Percentiles rank a stretch among this genome's conserved stretches.
These are phyloP conservation scores for Tetrapedia diversipes DNA, from an alignment of 2,888 invertebrate species.

Conservation along the genomic window DNA sequence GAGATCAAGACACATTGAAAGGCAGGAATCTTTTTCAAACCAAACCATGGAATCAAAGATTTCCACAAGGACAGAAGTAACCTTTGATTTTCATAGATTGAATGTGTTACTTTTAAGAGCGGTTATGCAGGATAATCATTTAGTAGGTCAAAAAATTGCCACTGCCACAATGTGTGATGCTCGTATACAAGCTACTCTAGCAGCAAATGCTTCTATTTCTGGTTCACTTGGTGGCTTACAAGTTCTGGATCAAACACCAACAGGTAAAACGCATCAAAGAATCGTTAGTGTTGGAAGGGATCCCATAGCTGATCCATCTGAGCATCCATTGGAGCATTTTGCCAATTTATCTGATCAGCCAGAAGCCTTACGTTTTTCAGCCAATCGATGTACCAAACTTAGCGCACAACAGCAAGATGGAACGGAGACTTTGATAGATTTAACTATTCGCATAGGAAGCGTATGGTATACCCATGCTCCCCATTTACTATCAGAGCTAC, in stretches of 20 bases:
- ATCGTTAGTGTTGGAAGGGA: conserved; percentile 93
- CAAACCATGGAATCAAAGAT: conserved; percentile 68
- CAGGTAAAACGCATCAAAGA: conserved; percentile 92
- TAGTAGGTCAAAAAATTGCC: conserved; percentile 94
- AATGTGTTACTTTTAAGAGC: conserved; percentile 94
- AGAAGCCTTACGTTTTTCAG: conserved; percentile 85
- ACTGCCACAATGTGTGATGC: conserved; percentile 97
- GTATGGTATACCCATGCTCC: conserved; percentile 97
- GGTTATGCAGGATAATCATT: conserved; percentile 88
- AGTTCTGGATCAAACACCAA: conserved; percentile 93
- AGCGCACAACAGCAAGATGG: conserved; percentile 44
- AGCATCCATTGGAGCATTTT: conserved; percentile 77
- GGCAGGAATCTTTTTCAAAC: conserved; percentile 76
- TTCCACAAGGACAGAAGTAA: conserved; percentile 89
- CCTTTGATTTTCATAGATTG: conserved; percentile 96
- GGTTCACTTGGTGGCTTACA: conserved; percentile 97
- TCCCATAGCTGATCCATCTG: conserved; percentile 85
- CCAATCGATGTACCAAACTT: conserved; percentile 77
- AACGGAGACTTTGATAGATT: conserved; percentile 76
- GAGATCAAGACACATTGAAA: conserved; percentile 62
- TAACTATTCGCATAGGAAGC: conserved; percentile 80
- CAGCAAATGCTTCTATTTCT: conserved; percentile 86
- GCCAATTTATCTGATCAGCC: conserved; percentile 78
- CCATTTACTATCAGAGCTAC: conserved; percentile 92
- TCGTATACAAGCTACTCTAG: conserved; percentile 92